Evolutionary conservation across 2,888 invertebrate genomes (phyloP).

Genomic region (Bombylius major): DNA sequence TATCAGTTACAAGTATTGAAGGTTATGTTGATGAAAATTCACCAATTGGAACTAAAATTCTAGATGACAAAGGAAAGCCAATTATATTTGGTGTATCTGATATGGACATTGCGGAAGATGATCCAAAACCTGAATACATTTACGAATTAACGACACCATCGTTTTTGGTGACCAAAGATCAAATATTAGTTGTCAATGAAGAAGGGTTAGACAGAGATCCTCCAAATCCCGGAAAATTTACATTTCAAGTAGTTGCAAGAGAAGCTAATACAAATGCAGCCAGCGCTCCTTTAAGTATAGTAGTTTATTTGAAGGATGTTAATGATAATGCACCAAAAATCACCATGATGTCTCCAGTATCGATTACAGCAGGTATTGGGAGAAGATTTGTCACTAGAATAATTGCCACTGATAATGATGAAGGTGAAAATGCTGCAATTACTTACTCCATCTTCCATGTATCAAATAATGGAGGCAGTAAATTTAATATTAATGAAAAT

Average conservation of each 20-base stretch:
- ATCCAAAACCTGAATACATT: slow-evolving; percentile 64
- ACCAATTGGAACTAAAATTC: slow-evolving; percentile 66
- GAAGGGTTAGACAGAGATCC: slow-evolving; percentile 77
- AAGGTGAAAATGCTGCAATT: slow-evolving; percentile 69
- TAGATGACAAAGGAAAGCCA: slow-evolving; percentile 52
- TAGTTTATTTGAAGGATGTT: slow-evolving; percentile 64
- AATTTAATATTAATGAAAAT: slow-evolving; percentile 69
- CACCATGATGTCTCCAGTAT: slow-evolving; percentile 66
- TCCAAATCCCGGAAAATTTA: slow-evolving; percentile 69
- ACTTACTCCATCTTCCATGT: slow-evolving; percentile 80
- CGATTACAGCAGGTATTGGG: slow-evolving; percentile 65
- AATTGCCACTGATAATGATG: slow-evolving; percentile 69
- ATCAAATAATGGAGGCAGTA: slow-evolving; percentile 77
- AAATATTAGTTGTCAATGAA: slow-evolving; percentile 64
- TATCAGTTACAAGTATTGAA: slow-evolving; percentile 55
- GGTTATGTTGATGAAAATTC: slow-evolving; percentile 79
- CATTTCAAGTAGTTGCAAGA: slow-evolving; percentile 79
- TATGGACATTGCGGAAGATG: slow-evolving; percentile 71
- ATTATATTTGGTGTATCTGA: slow-evolving; percentile 67
- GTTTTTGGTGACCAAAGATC: slow-evolving; percentile 63
- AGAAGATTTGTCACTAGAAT: slow-evolving; percentile 57
- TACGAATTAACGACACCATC: slow-evolving; percentile 76
- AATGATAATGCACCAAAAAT: slow-evolving; percentile 79
- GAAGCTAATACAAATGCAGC: slow-evolving; percentile 67
- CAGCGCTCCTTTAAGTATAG: slow-evolving; percentile 67